Base-by-base conservation (phyloP, 2,888 invertebrate species). In the Andrena camellia region DNA sequence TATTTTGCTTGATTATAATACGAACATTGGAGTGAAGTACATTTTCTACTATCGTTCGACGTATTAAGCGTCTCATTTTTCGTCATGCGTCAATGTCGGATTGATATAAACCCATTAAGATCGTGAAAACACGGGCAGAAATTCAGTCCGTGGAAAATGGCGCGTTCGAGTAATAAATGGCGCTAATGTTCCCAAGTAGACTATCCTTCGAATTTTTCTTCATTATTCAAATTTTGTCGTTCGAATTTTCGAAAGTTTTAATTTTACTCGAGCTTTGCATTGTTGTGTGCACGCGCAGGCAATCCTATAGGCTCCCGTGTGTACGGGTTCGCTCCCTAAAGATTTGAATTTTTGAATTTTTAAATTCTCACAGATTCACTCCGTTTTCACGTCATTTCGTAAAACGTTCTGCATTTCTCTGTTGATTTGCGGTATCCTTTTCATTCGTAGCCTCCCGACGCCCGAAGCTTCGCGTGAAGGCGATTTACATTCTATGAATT, bases 331-430 rank as follows among this genome's bases (percentile, higher is more conserved):
- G 6, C 76, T 52, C 62, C 57, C 42, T 68, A 70, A 69, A 81
- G 82, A 90, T 93, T 93, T 93, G 92, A 93, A 93, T 93, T 91
- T 93, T 93, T 93, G 93, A 93, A 93, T 93, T 93, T 93, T 93
- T 92, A 92, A 93, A 93, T 92, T 88, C 69, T 69, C 81, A 54
- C 63, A n/a, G 85, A 86, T 87, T 86, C 83, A 74, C 66, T 76
- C 60, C 52, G 60, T 84, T 76, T 84, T 74, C 59, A 64, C 69
- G 48, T 79, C 54, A 48, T 78, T 76, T 78, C 52, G 10, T 31
- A 59, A 72, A 52, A 60, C 59, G 26, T 73, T 74, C 57, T 52
- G 60, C 66, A 74, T 81, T 48, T 73, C 60, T 26, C 59, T 13
- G 29, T 60, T 63, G 17, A 48, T 48, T 50, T 62, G 23, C 8